Base-by-base conservation (phyloP, 2,888 invertebrate genomes). In the Caenorhabditis doughertyi region DNA sequence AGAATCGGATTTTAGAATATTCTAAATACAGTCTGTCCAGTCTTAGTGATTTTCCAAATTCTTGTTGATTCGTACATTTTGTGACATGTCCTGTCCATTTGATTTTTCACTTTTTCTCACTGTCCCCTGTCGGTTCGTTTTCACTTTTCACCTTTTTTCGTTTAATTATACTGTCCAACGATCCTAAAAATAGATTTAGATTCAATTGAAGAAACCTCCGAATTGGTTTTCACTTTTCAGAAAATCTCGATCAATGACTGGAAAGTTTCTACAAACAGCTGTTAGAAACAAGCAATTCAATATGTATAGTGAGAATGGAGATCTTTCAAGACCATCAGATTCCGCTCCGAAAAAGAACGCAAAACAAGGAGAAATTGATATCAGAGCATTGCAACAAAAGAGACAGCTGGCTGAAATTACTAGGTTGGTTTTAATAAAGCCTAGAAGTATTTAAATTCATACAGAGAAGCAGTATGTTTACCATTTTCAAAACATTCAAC, bases 321-420 rank as follows among this genome's bases (percentile, higher is more conserved):
- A 98, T 92, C 95, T 97, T 86, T 84, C 84, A 13, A 70, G 89
- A 3, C 86, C 90, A 13, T 79, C 80, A 56, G 89, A 85, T 80
- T 88, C 85, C 25, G 90, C 85, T 39, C 88, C 85, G 23, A 88
- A 86, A 86, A 85, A 89, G 44, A 77, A 89, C 62, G 76, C 86
- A 13, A 88, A 89, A 56, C 76, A 90, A 87, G 80, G 92, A 90
- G 83, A 92, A 89, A 85, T 92, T 89, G 86, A 91, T 82, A 89
- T 91, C 9, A 55, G 90, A 58, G 94, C 98, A 87, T 93, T 99
- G 86, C 99, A 94, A 89, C 98, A 99, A 51, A 99, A 99, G 92
- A 94, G 97, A 67, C 98, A 99, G 92, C 97, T 99, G 92, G 99
- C 99, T 0, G 99, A 99, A 93, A 97, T 99, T 55, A 91, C 91